Percentiles rank a stretch among this genome's conserved stretches.
Evolutionary conservation across 2,797 vertebrate genomes (phyloP).

Genomic region (Sebastes steindachneri): DNA sequence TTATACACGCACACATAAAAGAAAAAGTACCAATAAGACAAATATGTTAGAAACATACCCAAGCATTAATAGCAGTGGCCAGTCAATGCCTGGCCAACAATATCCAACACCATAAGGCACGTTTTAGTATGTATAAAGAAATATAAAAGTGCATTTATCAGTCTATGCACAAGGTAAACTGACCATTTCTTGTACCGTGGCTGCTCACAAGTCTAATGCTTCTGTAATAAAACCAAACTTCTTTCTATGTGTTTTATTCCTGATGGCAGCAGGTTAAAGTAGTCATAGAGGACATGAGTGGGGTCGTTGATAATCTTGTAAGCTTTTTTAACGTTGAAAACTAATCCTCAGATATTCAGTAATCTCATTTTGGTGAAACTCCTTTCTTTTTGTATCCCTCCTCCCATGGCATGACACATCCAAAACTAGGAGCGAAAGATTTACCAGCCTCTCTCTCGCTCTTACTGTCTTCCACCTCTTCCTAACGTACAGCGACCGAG

Average conservation of each 20-base stretch:
- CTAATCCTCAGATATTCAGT: background rate
- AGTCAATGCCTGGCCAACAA: background rate
- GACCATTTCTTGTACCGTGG: background rate
- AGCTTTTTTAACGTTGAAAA: background rate
- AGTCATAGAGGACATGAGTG: background rate
- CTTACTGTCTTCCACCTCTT: background rate
- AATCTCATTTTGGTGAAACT: background rate
- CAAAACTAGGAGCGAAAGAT: background rate
- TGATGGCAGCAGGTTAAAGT: background rate
- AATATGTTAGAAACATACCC: background rate
- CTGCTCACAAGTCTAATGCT: background rate
- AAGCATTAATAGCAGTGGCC: background rate
- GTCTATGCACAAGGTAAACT: background rate
- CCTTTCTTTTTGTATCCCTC: background rate
- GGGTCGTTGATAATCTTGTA: background rate
- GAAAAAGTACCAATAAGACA: background rate
- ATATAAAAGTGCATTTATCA: background rate
- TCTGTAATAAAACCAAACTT: background rate
- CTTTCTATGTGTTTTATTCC: background rate
- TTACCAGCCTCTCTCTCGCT: background rate
- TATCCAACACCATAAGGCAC: background rate
- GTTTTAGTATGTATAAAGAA: background rate
- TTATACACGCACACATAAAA: no score
- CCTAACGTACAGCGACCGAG: no score
- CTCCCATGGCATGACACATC: background rate